phyloP scores from a whole-genome alignment of 1,140 invertebrate genomes.

The Hylaeus anthracinus region DNA sequence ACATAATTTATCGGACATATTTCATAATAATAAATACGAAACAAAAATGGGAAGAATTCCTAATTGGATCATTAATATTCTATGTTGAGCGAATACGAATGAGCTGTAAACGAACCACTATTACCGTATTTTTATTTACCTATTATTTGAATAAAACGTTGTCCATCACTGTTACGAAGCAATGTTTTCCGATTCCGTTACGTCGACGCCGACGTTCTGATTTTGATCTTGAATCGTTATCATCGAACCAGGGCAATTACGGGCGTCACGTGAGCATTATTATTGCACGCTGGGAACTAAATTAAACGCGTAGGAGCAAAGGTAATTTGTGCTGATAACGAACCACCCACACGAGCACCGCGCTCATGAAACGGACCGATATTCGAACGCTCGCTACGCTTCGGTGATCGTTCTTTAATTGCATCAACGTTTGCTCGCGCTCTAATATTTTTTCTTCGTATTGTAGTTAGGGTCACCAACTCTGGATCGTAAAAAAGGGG shows the following conservation, averaged over 20 bases:
- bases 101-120: too few relatives aligned
- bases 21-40: too few relatives aligned
- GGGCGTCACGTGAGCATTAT: conserved; percentile 61
- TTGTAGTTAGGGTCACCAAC: background rate
- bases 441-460: conserved; percentile 28
- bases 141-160: too few relatives aligned
- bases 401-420: conserved; percentile 49
- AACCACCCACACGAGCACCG: conserved; percentile 61
- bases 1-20: too few relatives aligned
- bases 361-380: conserved; percentile 35
- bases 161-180: background rate
- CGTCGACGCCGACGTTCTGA: conserved; percentile 1
- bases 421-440: conserved; percentile 32
- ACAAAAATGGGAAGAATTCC: too few relatives aligned
- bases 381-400: conserved; percentile 8
- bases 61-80: too few relatives aligned
- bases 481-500: background rate
- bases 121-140: too few relatives aligned
- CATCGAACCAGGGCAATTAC: conserved; percentile 59
- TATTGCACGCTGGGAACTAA: conserved; percentile 61
- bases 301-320: conserved; percentile 65
- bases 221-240: conserved; percentile 57
- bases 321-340: conserved; percentile 70
- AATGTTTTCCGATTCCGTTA: background rate
- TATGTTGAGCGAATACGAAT: too few relatives aligned